These are phyloP conservation scores for Lucilia sericata DNA, from an alignment of 1,140 invertebrate species.

Conservation along the genomic window DNA sequence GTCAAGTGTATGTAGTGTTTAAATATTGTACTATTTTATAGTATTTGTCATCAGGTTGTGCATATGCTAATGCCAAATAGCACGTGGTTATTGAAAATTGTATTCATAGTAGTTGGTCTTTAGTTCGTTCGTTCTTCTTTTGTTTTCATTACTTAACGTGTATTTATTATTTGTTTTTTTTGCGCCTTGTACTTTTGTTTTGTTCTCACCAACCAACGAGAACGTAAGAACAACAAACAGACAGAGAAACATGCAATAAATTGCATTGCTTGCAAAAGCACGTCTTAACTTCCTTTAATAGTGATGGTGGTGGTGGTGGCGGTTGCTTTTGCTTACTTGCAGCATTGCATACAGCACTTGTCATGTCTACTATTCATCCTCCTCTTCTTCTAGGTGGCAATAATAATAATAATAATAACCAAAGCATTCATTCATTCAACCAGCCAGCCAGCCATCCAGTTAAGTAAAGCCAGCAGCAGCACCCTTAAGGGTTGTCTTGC, in stretches of 20 bases:
- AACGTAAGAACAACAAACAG: too few relatives aligned
- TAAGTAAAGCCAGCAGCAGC: neutral
- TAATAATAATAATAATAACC: neutral
- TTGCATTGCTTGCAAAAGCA: neutral
- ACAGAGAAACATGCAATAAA: neutral
- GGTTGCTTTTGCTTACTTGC: too few relatives aligned
- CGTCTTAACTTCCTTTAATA: neutral
- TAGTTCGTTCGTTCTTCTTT: neutral
- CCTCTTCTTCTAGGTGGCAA: neutral
- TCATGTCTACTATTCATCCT: neutral
- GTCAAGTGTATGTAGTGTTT: too few relatives aligned
- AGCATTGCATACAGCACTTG: neutral
- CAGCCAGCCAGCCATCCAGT: constrained; percentile 43
- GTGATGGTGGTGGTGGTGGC: too few relatives aligned
- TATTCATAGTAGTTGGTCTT: neutral
- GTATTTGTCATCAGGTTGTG: neutral
- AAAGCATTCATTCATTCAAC: neutral
- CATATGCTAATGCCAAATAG: constrained; percentile 7
- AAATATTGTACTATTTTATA: neutral
- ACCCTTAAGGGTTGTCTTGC: constrained; percentile 38
- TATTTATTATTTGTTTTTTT: neutral
- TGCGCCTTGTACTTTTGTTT: constrained; percentile 11
- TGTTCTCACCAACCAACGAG: neutral
- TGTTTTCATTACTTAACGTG: neutral
- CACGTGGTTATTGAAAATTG: constrained; percentile 5